Base-by-base conservation (phyloP, 2,113 vertebrate genomes). In the Haemorhous mexicanus region DNA sequence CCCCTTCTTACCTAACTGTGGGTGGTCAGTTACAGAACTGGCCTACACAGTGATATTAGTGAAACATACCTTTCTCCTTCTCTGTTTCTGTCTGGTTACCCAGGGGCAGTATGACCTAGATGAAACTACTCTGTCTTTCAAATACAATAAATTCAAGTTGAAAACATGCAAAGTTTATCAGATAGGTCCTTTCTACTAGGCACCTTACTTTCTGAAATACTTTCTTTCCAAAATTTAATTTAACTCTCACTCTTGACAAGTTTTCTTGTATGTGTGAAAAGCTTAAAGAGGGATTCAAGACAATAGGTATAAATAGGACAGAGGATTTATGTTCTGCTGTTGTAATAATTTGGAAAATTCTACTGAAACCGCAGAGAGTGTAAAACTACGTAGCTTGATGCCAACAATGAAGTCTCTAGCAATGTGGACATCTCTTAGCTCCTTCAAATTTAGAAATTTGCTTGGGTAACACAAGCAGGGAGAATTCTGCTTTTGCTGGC, bases 71-170 rank as follows among this genome's bases (percentile, higher is more conserved):
- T 92, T 94, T 94, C 77, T 93, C 28, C 47, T 67, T 93, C 80
- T 94, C 58, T 11, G 5, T 88, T 95, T 90, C 77, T 81, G 27
- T 87, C 94, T 87, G 46, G 32, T 91, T 94, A 93, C 64, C 44
- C 77, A 84, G 86, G 95, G 95, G 70, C 94, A 96, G 64, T 61
- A 67, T 95, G 95, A 96, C 95, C 95, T 68, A 74, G 56, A 75
- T 85, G 62, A 83, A 95, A 93, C 49, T n/a, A 33, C 35, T 85
- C 37, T 87, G 76, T 74, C 64, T 73, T 87, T 64, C 50, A 77
- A 91, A 68, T 82, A 72, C n/a, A 90, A 89, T 96, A 95, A 96
- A 93, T 95, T 85, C 50, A 72, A 84, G 52, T 20, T 90, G 82
- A 92, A 84, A 92, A 66, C 67, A 91, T 49, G 46, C 76, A 63